Evolutionary conservation across 2,797 vertebrate genomes (phyloP), one percentile per base, ranked within the genome.

Genomic region (Lagocephalus sceleratus): DNA sequence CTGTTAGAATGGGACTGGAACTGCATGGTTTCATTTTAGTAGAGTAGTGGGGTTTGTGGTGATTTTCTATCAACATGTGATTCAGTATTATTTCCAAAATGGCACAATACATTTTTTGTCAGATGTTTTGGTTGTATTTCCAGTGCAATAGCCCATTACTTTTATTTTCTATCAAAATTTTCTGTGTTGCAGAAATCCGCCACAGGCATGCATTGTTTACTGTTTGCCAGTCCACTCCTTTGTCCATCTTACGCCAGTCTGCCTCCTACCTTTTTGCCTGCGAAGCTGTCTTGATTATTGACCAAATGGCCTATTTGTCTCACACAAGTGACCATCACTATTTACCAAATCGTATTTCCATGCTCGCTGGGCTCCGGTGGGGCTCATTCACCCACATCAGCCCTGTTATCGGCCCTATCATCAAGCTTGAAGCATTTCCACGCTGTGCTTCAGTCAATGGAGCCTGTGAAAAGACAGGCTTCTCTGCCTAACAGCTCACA

Each of bases 361-460:
- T 60, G 61, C 65, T 67, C 1, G 20, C 38, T 47, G 50, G 57
- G 57, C 66, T 75, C 68, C 54, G 7, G 51, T 15, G 47, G 62
- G 67, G 67, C 59, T 71, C 60, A 65, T 75, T 69, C 67, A 78
- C 47, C 57, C 68, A 75, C 67, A 78, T 75, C 76, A 75, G 73
- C 51, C 70, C 64, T 66, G 74, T 78, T 79, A 82, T 79, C 60
- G 16, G 74, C 38, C 47, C 63, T 57, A 69, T 77, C 71, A 76
- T 78, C 64, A 65, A 57, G 72, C 64, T 57, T 47, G 35, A 66
- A 75, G 69, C 43, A 29, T 78, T 62, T 71, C 69, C 67, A 77
- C n/a, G 72, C 74, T 73, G 73, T 11, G 74, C 76, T 75, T 74
- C 75, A 70, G 73, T 87, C 84, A 84, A 71, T 72, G 74, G 67